These are phyloP conservation scores for Phalera bucephala DNA, from an alignment of 2,888 invertebrate species.

Conservation along the genomic window DNA sequence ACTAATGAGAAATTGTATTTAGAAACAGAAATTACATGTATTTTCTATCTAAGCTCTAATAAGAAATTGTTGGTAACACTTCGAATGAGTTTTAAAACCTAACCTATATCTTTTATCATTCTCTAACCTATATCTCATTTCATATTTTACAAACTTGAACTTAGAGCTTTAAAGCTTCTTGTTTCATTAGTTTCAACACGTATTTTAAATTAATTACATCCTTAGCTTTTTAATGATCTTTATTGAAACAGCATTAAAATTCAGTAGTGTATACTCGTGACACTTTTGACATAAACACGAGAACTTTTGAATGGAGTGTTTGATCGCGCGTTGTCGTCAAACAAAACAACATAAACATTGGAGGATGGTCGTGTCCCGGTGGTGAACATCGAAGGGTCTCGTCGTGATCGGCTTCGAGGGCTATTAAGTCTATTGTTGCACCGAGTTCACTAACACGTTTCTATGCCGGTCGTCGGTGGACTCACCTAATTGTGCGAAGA, in stretches of 20 bases:
- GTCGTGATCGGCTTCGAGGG: slow-evolving; percentile 47
- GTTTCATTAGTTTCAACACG: neutral
- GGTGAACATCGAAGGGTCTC: slow-evolving; percentile 44
- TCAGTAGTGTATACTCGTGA: slow-evolving; percentile 27
- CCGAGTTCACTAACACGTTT: slow-evolving; percentile 57
- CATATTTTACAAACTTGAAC: too few relatives aligned
- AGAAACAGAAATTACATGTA: too few relatives aligned
- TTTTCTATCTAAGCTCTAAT: too few relatives aligned
- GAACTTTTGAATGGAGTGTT: slow-evolving; percentile 64
- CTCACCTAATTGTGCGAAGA: slow-evolving; percentile 96
- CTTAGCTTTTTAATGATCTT: slow-evolving; percentile 31
- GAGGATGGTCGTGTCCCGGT: slow-evolving; percentile 35
- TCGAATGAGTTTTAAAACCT: neutral
- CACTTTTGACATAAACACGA: slow-evolving; percentile 61
- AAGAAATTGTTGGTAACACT: neutral
- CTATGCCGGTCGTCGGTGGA: slow-evolving; percentile 51
- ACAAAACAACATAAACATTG: slow-evolving; percentile 74
- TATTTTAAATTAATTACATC: too few relatives aligned
- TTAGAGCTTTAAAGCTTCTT: neutral
- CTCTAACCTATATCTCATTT: too few relatives aligned
- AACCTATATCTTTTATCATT: neutral
- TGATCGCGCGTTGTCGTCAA: slow-evolving; percentile 69
- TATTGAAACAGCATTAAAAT: slow-evolving; percentile 22
- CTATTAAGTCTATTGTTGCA: slow-evolving; percentile 63
- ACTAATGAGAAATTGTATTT: too few relatives aligned